Base-by-base conservation (phyloP, 2,113 vertebrate species). In the Hypanus sabinus region DNA sequence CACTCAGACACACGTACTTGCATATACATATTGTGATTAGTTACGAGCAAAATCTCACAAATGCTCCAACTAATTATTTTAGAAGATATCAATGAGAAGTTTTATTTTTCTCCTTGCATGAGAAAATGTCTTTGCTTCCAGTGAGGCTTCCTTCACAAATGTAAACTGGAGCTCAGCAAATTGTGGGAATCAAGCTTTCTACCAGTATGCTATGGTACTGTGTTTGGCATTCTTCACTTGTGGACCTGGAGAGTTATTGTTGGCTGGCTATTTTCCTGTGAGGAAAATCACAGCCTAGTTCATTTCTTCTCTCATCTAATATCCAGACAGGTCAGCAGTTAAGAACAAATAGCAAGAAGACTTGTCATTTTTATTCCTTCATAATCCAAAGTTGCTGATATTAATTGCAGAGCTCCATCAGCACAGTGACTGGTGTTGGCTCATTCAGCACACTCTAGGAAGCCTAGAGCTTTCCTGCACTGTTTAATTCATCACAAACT, bases 401-500 rank as follows among this genome's bases (percentile, higher is more conserved):
- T 22, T 93, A 73, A 75, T 93, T 93, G 33, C 36, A 75, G 65
- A 20, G 24, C 70, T 93, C 68, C 24, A 55, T 5, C 70, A 93
- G 3, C 70, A 46, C 68, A 30, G 20, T 30, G 18, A 55, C 68
- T 93, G 70, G 73, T 22, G 71, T 75, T 73, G 38, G 70, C 38
- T 93, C 36, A 73, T 46, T 73, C 91, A 46, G n/a, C 18, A 2
- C 36, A 24, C 10, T 30, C 10, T 70, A 73, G 91, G 70, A 71
- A 22, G n/a, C 70, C 38, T 71, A 38, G 91, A 14, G 55, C 68
- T 93, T 93, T 38, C 70, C 36, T 30, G 33, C 4, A 9, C 6
- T 27, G 70, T 73, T 73, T 46, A 93, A 73, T 73, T 73, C 65
- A 93, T 73, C 68, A 73, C 91, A 55, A 68, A 93, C 91, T 55